Base-by-base conservation (phyloP, 2,888 invertebrate genomes). In the Mesorhabditis sp. region DNA sequence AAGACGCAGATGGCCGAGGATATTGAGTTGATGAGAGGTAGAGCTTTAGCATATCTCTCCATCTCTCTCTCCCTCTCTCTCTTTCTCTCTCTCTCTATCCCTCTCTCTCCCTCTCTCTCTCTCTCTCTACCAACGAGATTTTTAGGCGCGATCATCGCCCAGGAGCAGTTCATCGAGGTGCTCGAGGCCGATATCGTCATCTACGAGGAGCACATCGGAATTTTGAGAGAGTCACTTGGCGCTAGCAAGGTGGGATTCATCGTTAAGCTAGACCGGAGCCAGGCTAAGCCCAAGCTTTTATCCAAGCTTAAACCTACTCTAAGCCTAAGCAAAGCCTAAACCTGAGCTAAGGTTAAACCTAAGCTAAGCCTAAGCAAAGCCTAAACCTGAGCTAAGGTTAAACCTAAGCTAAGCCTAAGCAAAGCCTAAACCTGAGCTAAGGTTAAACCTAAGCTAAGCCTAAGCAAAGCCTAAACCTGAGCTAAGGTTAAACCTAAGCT, bases 141-240 rank as follows among this genome's bases (percentile, higher is more conserved):
- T 80, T 65, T 62, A 81, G 83, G 83, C n/a, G 83, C 83, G 4
- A 74, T 83, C 28, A 63, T 74, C 10, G 80, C 82, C 4, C 83
- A 84, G 67, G 83, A 82, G 62, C 76, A 81, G 42, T 77, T 82
- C 65, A 81, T 84, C 66, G 74, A 79, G 10, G 72, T 83, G 41
- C 71, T 84, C 45, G 84, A 84, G 66, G 79, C 81, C 2, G 84
- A 84, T 68, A 74, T 83, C 50, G 76, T 81, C 61, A 82, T 84
- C 61, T 84, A 84, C 66, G 83, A 84, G 69, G 79, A 83, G 64
- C 81, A 82, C 65, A 79, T 84, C 28, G 82, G 83, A n/a, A 71
- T 84, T 45, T 76, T 84, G 4, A 74, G 83, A 44, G 84, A 84
- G 66, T 81, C 81, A 28, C 72, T 84, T 28, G 83, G 84, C 42